Base-by-base conservation (phyloP, 2,888 invertebrate genomes). In the Sphaeridia pumilis region DNA sequence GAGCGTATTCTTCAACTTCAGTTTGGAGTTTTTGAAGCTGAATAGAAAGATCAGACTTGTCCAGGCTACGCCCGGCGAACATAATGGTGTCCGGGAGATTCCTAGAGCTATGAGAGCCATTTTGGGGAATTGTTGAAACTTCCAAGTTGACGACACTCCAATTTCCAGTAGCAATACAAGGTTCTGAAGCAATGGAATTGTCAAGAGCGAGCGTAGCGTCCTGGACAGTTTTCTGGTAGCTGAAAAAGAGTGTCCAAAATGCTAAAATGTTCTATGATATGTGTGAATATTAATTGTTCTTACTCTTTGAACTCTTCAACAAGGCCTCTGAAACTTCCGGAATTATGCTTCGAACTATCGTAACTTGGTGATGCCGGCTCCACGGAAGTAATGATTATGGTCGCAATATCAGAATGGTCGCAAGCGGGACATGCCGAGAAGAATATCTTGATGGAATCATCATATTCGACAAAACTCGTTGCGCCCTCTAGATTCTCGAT, bases 361-460 rank as follows among this genome's bases (percentile, higher is more conserved):
- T 57, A 49, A 0, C 55, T 31, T 20, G 63, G 63, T 5, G 63
- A 63, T 10, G 41, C 5, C 14, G 36, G 43, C 7, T 55, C 54
- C 20, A 31, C 14, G 7, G 14, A 7, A 31, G 31, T 31, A 31
- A 10, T 7, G 14, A 31, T 31, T 31, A n/a, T n/a, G n/a, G n/a
- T n/a, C n/a, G n/a, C n/a, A n/a, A n/a, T n/a, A n/a, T n/a, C n/a
- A n/a, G n/a, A n/a, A n/a, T n/a, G n/a, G n/a, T n/a, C n/a, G n/a
- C n/a, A n/a, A n/a, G n/a, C n/a, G n/a, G n/a, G n/a, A n/a, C n/a
- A n/a, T n/a, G n/a, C n/a, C n/a, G n/a, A n/a, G 58, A 3, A 57
- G 49, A 2, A 58, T 41, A 34, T n/a, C n/a, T n/a, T n/a, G n/a
- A n/a, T n/a, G n/a, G n/a, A n/a, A n/a, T n/a, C n/a, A n/a, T n/a